A percentile compares a stretch with the other conserved stretches of the same genome.
Conservation (phyloP, 2,888 invertebrate genomes). For the Meteorus colon region DNA sequence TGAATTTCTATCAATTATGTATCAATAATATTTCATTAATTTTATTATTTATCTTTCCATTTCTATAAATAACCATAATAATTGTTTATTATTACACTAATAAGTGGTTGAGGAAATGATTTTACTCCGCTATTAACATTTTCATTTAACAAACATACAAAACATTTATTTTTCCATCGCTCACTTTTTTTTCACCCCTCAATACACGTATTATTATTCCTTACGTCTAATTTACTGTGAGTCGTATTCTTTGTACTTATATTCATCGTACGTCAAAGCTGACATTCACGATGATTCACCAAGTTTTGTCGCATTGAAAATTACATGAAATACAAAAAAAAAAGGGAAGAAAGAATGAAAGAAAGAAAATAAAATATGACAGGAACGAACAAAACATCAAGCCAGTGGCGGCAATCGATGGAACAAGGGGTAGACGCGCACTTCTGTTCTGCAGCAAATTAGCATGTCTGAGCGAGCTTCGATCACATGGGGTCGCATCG, state of each 20-base stretch:
- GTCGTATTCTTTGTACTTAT: background rate
- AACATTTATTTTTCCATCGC: too few relatives aligned
- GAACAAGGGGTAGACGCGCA: slow-evolving; percentile 46
- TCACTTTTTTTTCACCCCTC: too few relatives aligned
- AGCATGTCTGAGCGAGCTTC: slow-evolving; percentile 68
- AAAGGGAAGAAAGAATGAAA: slow-evolving; percentile 18
- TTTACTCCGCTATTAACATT: too few relatives aligned
- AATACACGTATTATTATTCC: background rate
- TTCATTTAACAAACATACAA: too few relatives aligned
- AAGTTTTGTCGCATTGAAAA: slow-evolving; percentile 60
- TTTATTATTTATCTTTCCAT: too few relatives aligned
- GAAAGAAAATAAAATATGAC: slow-evolving; percentile 34
- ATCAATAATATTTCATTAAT: too few relatives aligned
- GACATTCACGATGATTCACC: slow-evolving; percentile 55
- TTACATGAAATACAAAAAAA: slow-evolving; percentile 32
- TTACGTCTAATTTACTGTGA: background rate
- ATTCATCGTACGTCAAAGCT: slow-evolving; percentile 28
- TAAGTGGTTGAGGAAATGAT: too few relatives aligned
- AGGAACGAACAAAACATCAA: slow-evolving; percentile 28
- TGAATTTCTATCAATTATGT: too few relatives aligned
- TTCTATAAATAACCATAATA: too few relatives aligned
- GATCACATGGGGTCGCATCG: slow-evolving; percentile 29
- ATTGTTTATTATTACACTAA: too few relatives aligned
- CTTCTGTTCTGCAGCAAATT: slow-evolving; percentile 64
- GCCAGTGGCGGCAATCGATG: slow-evolving; percentile 36